Percentiles rank a stretch among this genome's conserved stretches.
phyloP scores from a whole-genome alignment of 2,888 invertebrate species.

The Diploptera punctata region DNA sequence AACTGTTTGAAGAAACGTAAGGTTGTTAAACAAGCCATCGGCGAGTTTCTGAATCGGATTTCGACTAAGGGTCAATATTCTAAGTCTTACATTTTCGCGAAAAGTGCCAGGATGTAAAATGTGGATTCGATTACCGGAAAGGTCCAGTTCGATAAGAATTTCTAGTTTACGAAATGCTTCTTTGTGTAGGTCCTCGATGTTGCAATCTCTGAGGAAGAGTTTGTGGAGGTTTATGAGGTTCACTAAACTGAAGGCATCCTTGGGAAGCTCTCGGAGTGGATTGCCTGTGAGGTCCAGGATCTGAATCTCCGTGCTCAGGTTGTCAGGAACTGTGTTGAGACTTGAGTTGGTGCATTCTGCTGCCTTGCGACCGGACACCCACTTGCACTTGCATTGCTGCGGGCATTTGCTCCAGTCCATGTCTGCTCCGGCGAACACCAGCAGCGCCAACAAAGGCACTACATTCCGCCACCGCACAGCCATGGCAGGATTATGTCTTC shows the following conservation, averaged over 20 bases:
- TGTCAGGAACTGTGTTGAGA: slow-evolving; percentile 73
- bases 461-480: slow-evolving; percentile 45
- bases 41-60: slow-evolving; percentile 77
- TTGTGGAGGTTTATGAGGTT: slow-evolving; percentile 82
- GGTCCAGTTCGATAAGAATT: slow-evolving; percentile 82
- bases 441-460: slow-evolving; percentile 49
- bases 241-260: slow-evolving; percentile 72
- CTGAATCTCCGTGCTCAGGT: slow-evolving; percentile 72
- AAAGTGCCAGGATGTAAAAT: slow-evolving; percentile 74
- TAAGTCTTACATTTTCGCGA: slow-evolving; percentile 70
- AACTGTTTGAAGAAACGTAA: slow-evolving; percentile 76
- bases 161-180: slow-evolving; percentile 77
- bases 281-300: slow-evolving; percentile 77
- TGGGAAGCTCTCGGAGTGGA: slow-evolving; percentile 67
- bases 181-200: slow-evolving; percentile 72
- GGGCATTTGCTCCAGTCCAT: slow-evolving; percentile 66
- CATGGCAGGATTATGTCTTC: not conserved
- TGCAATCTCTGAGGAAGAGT: slow-evolving; percentile 75
- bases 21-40: slow-evolving; percentile 76
- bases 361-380: slow-evolving; percentile 84
- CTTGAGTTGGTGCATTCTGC: slow-evolving; percentile 77
- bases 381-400: slow-evolving; percentile 78
- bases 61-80: slow-evolving; percentile 74
- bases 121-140: slow-evolving; percentile 75
- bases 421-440: slow-evolving; percentile 52